Evolutionary conservation across 2,797 vertebrate species (phyloP).

Genomic region (Acanthurus lineatus): DNA sequence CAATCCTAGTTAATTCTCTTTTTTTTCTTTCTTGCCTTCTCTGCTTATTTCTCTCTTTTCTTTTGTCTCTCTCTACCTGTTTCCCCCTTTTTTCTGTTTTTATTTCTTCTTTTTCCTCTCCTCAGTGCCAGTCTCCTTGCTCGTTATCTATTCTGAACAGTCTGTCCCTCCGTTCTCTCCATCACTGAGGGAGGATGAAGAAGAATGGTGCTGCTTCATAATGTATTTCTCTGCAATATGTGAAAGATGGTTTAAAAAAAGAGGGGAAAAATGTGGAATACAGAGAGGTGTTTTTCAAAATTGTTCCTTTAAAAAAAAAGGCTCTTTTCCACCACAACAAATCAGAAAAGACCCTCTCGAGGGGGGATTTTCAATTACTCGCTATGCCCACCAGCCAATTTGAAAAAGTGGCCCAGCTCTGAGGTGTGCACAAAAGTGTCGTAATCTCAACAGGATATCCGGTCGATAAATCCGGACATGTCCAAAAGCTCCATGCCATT

Average conservation of each 20-base stretch:
- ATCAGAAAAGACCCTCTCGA: slow-evolving; percentile 59
- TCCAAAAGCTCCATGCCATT: slow-evolving; percentile 65
- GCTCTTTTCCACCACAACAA: slow-evolving; percentile 47
- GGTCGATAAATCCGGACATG: slow-evolving; percentile 73
- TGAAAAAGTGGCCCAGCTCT: slow-evolving; percentile 62
- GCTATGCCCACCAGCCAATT: slow-evolving; percentile 71
- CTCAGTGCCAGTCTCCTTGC: slow-evolving; percentile 56
- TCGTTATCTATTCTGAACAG: slow-evolving; percentile 82
- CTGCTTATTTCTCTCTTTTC: slow-evolving; percentile 16
- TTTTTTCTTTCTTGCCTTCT: slow-evolving; percentile 35
- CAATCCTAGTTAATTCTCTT: slow-evolving; percentile 60
- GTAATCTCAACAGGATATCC: slow-evolving; percentile 77
- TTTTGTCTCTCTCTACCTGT: slow-evolving; percentile 48
- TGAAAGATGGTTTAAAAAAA: slow-evolving; percentile 49
- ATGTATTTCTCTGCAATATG: slow-evolving; percentile 70
- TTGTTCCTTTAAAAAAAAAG: slow-evolving; percentile 42
- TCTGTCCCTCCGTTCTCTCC: slow-evolving; percentile 76
- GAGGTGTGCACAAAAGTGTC: slow-evolving; percentile 65
- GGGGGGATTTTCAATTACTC: slow-evolving; percentile 76
- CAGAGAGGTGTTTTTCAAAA: slow-evolving; percentile 35
- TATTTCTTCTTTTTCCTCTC: slow-evolving; percentile 21
- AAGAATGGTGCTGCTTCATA: slow-evolving; percentile 78
- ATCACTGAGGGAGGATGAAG: slow-evolving; percentile 71
- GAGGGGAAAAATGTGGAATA: slow-evolving; percentile 17
- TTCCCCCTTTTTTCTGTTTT: slow-evolving; percentile 39